Evolutionary conservation across 2,113 vertebrate species (phyloP).

Genomic region (Kryptolebias marmoratus): DNA sequence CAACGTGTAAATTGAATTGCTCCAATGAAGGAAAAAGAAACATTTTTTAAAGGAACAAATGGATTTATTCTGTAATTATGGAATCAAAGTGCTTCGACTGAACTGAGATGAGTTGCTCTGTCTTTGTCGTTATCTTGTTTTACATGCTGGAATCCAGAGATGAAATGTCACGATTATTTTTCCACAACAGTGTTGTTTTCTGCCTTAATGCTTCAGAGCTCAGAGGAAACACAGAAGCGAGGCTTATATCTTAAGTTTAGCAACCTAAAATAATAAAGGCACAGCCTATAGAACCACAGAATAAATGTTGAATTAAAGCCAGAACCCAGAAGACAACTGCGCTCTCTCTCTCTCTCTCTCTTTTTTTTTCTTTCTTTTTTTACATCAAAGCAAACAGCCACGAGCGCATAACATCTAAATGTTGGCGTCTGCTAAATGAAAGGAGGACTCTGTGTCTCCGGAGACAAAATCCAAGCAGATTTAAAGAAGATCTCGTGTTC

Average conservation of each 20-base stretch:
- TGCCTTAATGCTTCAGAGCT: neutral
- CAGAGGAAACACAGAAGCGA: neutral
- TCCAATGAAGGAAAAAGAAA: neutral
- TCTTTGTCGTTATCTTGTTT: neutral
- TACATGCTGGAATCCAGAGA: neutral
- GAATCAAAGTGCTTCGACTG: neutral
- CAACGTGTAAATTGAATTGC: neutral
- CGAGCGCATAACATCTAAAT: slow-evolving; percentile 42
- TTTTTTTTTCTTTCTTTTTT: neutral
- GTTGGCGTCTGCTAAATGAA: slow-evolving; percentile 43
- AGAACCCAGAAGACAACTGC: slow-evolving; percentile 56
- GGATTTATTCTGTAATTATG: neutral
- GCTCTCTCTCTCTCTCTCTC: neutral
- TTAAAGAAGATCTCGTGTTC: slow-evolving; percentile 55
- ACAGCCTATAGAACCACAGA: slow-evolving; percentile 1
- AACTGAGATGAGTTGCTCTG: too few species aligned
- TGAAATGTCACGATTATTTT: neutral
- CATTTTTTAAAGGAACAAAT: neutral
- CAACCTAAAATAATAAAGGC: neutral
- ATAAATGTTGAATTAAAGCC: slow-evolving; percentile 27
- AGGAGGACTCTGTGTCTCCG: slow-evolving; percentile 53
- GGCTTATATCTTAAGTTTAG: neutral
- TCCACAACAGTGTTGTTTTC: neutral
- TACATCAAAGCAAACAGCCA: slow-evolving; percentile 67
- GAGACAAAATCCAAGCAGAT: slow-evolving; percentile 63